Evolutionary conservation across 2,888 invertebrate genomes (phyloP).

Genomic region (Xestia c-nigrum): DNA sequence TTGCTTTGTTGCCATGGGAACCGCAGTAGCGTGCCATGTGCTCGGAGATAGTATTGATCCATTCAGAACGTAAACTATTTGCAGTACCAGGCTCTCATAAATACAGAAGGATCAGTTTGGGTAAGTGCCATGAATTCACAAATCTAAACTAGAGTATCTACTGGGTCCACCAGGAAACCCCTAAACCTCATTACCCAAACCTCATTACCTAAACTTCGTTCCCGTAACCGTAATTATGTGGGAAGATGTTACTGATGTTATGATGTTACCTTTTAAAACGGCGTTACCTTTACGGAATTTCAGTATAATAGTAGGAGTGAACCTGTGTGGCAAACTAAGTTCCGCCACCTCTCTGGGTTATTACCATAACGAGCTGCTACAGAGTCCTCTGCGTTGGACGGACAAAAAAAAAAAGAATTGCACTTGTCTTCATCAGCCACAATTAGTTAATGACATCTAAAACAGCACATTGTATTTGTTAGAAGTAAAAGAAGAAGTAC

Average conservation of each 20-base stretch:
- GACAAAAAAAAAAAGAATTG: too few species aligned
- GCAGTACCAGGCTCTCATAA: background rate
- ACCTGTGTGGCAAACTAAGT: background rate
- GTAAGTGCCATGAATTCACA: background rate
- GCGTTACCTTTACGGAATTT: background rate
- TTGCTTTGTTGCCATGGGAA: background rate
- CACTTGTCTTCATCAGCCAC: too few species aligned
- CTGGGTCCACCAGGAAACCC: background rate
- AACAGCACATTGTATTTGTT: too few species aligned
- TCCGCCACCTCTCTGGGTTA: background rate
- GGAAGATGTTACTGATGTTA: background rate
- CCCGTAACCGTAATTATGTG: too few species aligned
- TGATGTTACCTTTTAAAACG: background rate
- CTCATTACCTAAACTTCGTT: too few species aligned
- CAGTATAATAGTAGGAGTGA: background rate
- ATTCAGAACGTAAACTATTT: background rate
- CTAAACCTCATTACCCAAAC: too few species aligned
- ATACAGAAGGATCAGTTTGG: background rate
- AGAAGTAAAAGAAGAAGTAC: too few species aligned
- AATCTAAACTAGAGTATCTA: background rate
- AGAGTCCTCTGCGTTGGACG: too few species aligned
- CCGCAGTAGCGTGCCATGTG: background rate
- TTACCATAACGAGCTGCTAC: too few species aligned
- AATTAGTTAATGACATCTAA: too few species aligned
- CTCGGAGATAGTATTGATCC: conserved; percentile 1